These are phyloP conservation scores for Lynx canadensis DNA, from an alignment of 2,113 vertebrate species.

Conservation along the genomic window DNA sequence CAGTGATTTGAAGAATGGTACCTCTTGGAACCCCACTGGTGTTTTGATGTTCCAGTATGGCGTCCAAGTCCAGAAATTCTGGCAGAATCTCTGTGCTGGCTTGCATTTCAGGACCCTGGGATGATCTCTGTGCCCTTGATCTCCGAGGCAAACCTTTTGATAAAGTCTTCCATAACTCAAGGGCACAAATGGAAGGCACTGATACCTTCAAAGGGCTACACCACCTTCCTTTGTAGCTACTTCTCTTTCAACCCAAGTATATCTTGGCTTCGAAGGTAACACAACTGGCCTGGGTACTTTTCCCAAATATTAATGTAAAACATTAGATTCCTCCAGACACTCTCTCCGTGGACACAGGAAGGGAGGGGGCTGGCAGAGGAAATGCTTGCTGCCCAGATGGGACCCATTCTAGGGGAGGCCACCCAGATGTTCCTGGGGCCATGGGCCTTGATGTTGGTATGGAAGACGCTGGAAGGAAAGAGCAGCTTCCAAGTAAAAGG, in stretches of 20 bases:
- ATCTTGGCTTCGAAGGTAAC: neutral
- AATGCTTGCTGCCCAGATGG: neutral
- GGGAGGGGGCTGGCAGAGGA: neutral
- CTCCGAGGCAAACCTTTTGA: neutral
- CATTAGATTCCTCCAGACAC: conserved; percentile 14
- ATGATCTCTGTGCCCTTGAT: neutral
- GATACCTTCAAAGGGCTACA: neutral
- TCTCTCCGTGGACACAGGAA: neutral
- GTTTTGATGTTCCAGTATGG: neutral
- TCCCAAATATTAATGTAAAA: conserved; percentile 17
- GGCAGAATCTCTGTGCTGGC: neutral
- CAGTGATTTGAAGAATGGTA: neutral
- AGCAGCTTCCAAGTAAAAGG: neutral
- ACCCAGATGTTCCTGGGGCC: neutral
- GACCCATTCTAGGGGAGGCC: neutral
- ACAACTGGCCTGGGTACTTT: neutral
- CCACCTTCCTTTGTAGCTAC: neutral
- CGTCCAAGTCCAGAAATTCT: neutral
- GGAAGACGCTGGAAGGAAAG: neutral
- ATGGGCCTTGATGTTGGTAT: neutral
- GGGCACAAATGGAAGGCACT: neutral
- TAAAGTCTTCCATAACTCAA: neutral
- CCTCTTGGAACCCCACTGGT: neutral
- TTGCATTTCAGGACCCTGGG: neutral
- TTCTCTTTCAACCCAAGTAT: neutral